Evolutionary conservation across 2,113 vertebrate genomes (phyloP).

Genomic region (Taxidea taxus): DNA sequence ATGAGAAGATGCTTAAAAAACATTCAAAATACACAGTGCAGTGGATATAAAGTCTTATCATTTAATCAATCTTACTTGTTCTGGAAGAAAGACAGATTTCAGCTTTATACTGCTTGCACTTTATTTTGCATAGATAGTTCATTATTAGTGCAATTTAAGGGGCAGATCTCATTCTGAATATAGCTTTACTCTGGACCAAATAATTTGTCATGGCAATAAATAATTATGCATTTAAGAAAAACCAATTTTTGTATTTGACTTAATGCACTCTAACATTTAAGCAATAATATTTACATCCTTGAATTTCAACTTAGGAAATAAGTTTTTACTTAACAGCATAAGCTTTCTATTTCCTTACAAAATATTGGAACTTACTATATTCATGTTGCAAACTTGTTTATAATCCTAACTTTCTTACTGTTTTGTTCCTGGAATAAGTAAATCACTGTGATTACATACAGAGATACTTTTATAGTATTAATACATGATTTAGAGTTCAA

Average conservation of each 20-base stretch:
- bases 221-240: constrained; percentile 64
- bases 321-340: constrained; percentile 35
- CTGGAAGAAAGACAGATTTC: constrained; percentile 54
- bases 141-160: constrained; percentile 46
- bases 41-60: constrained; percentile 59
- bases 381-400: constrained; percentile 13
- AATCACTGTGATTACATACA: constrained; percentile 27
- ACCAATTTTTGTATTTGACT: constrained; percentile 58
- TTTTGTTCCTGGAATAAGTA: constrained; percentile 34
- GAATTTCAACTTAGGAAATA: constrained; percentile 46
- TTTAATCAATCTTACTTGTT: constrained; percentile 53
- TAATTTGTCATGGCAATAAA: constrained; percentile 76
- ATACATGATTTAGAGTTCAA: constrained; percentile 28
- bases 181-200: constrained; percentile 60
- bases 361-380: constrained; percentile 36
- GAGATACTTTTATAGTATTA: constrained; percentile 16
- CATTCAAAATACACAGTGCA: constrained; percentile 26
- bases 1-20: constrained; percentile 37
- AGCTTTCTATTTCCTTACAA: constrained; percentile 42
- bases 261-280: constrained; percentile 50
- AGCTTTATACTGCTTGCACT: constrained; percentile 65
- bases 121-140: constrained; percentile 71
- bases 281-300: constrained; percentile 11
- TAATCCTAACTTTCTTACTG: constrained; percentile 2
- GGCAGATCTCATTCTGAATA: constrained; percentile 56